phyloP scores from a whole-genome alignment of 2,888 invertebrate genomes.

The Byasa hedistus region DNA sequence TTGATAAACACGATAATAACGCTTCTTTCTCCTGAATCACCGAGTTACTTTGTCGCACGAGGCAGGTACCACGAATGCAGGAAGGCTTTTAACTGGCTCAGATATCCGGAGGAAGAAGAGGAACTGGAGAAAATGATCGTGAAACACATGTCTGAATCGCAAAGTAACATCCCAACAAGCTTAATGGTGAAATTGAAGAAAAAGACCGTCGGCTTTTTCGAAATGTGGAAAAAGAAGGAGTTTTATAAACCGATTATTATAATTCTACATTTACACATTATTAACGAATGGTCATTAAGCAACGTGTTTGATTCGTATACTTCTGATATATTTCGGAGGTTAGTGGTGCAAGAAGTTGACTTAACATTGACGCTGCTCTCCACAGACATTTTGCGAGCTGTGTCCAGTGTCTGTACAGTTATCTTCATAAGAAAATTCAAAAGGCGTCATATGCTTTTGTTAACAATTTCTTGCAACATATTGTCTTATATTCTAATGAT shows the following conservation, averaged over 20 bases:
- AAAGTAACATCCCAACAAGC: background rate
- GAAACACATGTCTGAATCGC: conserved; percentile 1
- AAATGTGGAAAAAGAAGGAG: conserved; percentile 47
- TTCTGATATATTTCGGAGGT: conserved; percentile 76
- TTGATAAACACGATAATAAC: conserved; percentile 23
- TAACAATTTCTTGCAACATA: conserved; percentile 79
- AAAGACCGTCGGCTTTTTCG: background rate
- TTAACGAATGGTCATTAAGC: conserved; percentile 82
- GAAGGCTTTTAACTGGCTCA: conserved; percentile 27
- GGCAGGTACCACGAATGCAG: conserved; percentile 29
- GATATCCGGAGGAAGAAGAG: conserved; percentile 25
- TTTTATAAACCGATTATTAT: conserved; percentile 79
- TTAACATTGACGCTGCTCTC: conserved; percentile 81
- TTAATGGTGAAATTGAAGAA: background rate
- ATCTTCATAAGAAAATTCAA: conserved; percentile 78
- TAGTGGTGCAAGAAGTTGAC: conserved; percentile 78
- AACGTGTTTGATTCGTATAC: conserved; percentile 84
- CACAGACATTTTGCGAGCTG: conserved; percentile 79
- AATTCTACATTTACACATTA: conserved; percentile 80
- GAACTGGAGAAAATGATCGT: conserved; percentile 30
- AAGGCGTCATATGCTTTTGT: conserved; percentile 79
- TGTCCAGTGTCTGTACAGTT: conserved; percentile 80
- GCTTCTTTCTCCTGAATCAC: conserved; percentile 30
- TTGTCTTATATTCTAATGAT: conserved; percentile 75
- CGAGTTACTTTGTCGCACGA: conserved; percentile 22